phyloP scores from a whole-genome alignment of 2,797 vertebrate genomes.

The Catostomus latipinnis region DNA sequence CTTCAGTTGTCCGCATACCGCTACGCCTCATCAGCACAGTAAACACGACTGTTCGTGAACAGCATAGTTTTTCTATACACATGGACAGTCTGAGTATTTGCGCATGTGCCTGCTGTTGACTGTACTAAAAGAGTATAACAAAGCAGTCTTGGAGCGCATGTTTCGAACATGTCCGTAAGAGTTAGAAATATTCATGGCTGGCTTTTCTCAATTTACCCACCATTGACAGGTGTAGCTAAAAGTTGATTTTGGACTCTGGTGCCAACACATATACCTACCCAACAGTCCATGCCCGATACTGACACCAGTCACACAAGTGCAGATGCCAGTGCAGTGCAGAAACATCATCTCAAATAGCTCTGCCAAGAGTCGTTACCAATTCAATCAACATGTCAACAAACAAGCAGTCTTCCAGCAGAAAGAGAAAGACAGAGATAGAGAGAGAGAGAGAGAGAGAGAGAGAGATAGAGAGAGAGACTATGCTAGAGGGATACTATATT shows the following conservation, averaged over 20 bases:
- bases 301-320: conserved; percentile 24
- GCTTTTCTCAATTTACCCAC: not conserved
- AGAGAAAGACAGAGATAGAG: not conserved
- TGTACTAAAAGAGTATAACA: not conserved
- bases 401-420: conserved; percentile 51
- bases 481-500: not conserved
- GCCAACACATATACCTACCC: conserved; percentile 2
- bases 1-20: too few species aligned
- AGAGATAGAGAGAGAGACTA: not conserved
- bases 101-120: too few species aligned
- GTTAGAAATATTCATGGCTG: not conserved
- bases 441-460: not conserved
- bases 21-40: too few species aligned
- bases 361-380: conserved; percentile 71
- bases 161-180: too few species aligned
- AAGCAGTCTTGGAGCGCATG: too few species aligned
- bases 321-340: conserved; percentile 51
- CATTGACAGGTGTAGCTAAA: not conserved
- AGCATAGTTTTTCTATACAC: too few species aligned
- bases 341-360: conserved; percentile 67
- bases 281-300: not conserved
- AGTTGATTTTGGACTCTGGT: not conserved
- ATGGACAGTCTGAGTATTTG: too few species aligned
- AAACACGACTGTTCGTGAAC: too few species aligned
- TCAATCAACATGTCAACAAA: conserved; percentile 75